Evolutionary conservation across 2,888 invertebrate genomes (phyloP).

Genomic region (Andrena camellia): DNA sequence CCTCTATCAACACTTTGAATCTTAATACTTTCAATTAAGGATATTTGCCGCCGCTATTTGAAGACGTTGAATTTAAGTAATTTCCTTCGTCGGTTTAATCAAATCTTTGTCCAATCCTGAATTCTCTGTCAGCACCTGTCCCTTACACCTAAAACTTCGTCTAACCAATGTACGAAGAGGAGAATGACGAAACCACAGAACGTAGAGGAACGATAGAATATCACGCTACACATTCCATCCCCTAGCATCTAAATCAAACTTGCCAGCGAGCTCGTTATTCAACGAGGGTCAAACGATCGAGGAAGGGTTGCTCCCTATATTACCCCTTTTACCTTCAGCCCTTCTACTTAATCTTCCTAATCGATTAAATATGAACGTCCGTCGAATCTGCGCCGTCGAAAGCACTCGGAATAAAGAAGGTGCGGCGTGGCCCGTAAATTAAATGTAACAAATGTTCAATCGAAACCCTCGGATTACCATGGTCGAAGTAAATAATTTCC

Average conservation of each 20-base stretch:
- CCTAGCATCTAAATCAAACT: slow-evolving; percentile 61
- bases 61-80: no score
- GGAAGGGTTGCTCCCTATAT: slow-evolving; percentile 24
- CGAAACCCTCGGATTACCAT: slow-evolving; percentile 20
- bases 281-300: slow-evolving; percentile 29
- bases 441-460: slow-evolving; percentile 42
- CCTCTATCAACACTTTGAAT: no score
- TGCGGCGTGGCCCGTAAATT: slow-evolving; percentile 19
- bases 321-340: slow-evolving; percentile 27
- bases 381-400: slow-evolving; percentile 10
- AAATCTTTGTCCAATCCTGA: no score
- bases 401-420: background rate
- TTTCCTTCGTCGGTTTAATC: no score
- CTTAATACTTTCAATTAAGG: no score
- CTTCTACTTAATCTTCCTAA: slow-evolving; percentile 37
- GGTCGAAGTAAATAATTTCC: slow-evolving; percentile 34
- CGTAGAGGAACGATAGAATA: slow-evolving; percentile 25
- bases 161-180: background rate
- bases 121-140: no score
- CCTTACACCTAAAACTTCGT: background rate
- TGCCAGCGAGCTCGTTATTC: slow-evolving; percentile 21
- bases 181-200: background rate
- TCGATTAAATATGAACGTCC: slow-evolving; percentile 57
- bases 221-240: slow-evolving; percentile 19
- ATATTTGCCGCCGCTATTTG: no score